Conservation (phyloP, 2,888 invertebrate species). For the Yponomeuta malinellus region DNA sequence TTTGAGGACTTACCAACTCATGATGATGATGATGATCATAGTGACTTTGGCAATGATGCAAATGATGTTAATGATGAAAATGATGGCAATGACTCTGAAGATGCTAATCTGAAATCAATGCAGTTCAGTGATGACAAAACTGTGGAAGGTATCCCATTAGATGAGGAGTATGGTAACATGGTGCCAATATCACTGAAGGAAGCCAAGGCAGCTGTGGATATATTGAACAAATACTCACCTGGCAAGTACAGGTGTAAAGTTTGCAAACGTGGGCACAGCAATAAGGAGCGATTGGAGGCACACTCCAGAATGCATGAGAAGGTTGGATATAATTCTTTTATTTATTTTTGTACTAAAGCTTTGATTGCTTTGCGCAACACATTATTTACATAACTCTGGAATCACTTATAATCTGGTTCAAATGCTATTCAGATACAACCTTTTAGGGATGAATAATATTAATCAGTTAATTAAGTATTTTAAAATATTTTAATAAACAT, state of each 20-base stretch:
- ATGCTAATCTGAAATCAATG: background rate
- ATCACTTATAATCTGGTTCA: no score
- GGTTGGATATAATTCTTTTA: constrained; percentile 30
- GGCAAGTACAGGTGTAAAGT: constrained; percentile 45
- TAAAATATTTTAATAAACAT: no score
- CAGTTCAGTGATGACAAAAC: constrained; percentile 21
- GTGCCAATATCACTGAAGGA: constrained; percentile 51
- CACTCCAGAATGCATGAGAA: constrained; percentile 62
- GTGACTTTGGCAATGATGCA: constrained; percentile 23
- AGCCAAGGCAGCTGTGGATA: constrained; percentile 51
- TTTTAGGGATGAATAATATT: no score
- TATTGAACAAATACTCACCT: constrained; percentile 43
- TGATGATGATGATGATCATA: constrained; percentile 21
- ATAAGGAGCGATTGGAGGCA: constrained; percentile 37
- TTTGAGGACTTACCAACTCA: constrained; percentile 21
- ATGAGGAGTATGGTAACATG: constrained; percentile 58
- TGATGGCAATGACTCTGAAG: background rate
- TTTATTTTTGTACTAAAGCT: no score
- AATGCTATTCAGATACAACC: no score
- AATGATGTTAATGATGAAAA: constrained; percentile 17
- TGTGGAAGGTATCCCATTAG: constrained; percentile 44
- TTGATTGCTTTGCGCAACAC: no score
- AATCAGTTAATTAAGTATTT: no score
- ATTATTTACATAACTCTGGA: no score
- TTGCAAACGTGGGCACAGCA: constrained; percentile 46